Percentiles rank a stretch among this genome's conserved stretches.
phyloP scores from a whole-genome alignment of 2,113 vertebrate species.

The Aleadryas rufinucha region DNA sequence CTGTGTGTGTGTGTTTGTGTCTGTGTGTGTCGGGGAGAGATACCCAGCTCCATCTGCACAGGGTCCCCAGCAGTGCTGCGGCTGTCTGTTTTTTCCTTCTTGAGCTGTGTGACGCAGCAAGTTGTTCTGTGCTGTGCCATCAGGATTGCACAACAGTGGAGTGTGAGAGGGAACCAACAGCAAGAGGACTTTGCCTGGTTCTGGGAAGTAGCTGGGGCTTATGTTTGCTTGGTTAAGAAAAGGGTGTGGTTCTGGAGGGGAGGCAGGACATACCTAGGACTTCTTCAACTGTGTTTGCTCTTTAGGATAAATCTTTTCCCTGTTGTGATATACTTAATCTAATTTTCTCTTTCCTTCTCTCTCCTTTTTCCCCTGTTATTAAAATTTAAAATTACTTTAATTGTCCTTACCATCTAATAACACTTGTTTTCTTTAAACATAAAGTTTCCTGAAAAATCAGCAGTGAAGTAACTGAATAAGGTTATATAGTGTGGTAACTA shows the following conservation, averaged over 20 bases:
- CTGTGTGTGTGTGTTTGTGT: not conserved
- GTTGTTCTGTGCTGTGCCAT: not conserved
- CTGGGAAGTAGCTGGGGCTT: not conserved
- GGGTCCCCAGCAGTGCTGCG: not conserved
- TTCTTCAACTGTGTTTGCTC: not conserved
- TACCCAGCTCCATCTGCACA: not conserved
- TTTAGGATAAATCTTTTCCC: not conserved
- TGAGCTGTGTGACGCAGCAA: not conserved
- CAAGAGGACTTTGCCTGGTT: not conserved
- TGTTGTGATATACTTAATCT: not conserved
- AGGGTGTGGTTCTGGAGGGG: not conserved
- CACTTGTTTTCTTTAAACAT: not conserved
- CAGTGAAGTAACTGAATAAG: not conserved
- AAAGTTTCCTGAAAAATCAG: not conserved
- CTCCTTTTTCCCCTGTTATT: not conserved
- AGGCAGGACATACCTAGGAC: not conserved
- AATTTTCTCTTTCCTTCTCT: not conserved
- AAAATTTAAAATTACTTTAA: not conserved
- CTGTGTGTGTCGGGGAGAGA: not conserved
- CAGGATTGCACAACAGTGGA: slow-evolving; percentile 7
- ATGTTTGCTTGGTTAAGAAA: not conserved
- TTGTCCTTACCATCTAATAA: not conserved
- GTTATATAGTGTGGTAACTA: not conserved
- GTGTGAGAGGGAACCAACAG: not conserved
- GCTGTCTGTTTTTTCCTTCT: not conserved